Conservation (phyloP, 1,140 invertebrate genomes). For the Eriocheir sinensis region DNA sequence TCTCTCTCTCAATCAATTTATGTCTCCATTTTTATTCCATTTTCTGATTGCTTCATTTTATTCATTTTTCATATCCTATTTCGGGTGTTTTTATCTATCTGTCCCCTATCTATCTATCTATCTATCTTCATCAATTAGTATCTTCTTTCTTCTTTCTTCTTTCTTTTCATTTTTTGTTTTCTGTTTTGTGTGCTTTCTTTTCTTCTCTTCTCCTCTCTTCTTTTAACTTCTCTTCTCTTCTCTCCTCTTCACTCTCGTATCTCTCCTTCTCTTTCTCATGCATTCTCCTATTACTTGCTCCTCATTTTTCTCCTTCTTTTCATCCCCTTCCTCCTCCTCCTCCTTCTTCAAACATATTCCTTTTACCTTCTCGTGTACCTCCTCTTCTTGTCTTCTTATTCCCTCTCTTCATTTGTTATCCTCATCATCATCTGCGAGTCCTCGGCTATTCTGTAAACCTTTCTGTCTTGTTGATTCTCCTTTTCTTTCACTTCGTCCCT, state of each 20-base stretch:
- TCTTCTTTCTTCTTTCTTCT: too few relatives aligned
- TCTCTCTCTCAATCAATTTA: conserved; percentile 20
- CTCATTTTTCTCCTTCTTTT: not conserved
- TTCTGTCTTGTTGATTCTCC: not conserved
- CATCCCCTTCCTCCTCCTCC: not conserved
- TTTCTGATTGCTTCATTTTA: too few relatives aligned
- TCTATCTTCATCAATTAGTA: too few relatives aligned
- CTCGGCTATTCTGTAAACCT: not conserved
- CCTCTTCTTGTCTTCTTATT: not conserved
- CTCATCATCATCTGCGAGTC: not conserved
- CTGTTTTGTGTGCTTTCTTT: too few relatives aligned
- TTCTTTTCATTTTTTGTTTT: too few relatives aligned
- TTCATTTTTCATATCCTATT: too few relatives aligned
- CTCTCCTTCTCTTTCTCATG: conserved; percentile 43
- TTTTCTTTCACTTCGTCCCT: not conserved
- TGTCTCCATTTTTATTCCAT: too few relatives aligned
- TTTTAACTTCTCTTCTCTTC: too few relatives aligned
- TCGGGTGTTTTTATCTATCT: too few relatives aligned
- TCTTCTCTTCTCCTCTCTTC: too few relatives aligned
- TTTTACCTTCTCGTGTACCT: not conserved
- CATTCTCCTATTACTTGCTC: not conserved
- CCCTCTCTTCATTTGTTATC: not conserved
- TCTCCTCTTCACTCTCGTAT: too few relatives aligned
- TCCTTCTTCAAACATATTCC: not conserved
- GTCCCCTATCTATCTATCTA: too few relatives aligned